phyloP scores from a whole-genome alignment of 2,113 vertebrate genomes.

The Pantherophis guttatus region DNA sequence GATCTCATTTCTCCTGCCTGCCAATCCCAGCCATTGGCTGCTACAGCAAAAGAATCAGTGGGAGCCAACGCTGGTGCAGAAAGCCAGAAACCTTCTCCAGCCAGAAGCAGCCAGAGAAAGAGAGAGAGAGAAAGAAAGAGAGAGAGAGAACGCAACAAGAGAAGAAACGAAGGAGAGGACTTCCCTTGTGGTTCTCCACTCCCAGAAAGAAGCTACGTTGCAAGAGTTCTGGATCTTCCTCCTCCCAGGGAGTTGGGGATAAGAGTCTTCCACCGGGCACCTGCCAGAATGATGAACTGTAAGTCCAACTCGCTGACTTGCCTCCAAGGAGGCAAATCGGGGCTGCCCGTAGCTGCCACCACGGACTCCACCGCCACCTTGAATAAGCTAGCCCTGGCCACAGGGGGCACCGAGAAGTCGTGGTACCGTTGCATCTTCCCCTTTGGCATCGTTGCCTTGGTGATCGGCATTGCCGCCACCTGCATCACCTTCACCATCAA shows the following conservation, averaged over 20 bases:
- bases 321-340: slow-evolving; percentile 70
- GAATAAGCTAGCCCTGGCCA: slow-evolving; percentile 84
- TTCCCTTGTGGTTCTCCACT: fast-evolving
- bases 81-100: slow-evolving; percentile 40
- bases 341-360: slow-evolving; percentile 56
- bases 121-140: slow-evolving; percentile 18
- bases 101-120: not conserved
- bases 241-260: not conserved
- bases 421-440: slow-evolving; percentile 92
- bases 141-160: not conserved
- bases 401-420: slow-evolving; percentile 85
- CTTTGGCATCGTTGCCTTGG: slow-evolving; percentile 86
- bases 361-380: slow-evolving; percentile 79
- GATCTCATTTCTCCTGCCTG: slow-evolving; percentile 42
- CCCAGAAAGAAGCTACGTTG: slow-evolving; percentile 43
- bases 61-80: slow-evolving; percentile 44
- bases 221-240: not conserved
- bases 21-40: slow-evolving; percentile 41
- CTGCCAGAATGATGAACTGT: slow-evolving; percentile 78
- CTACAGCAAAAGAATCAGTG: slow-evolving; percentile 43
- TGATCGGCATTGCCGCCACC: slow-evolving; percentile 82
- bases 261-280: slow-evolving; percentile 50
- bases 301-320: slow-evolving; percentile 75
- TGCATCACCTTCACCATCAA: slow-evolving; percentile 89
- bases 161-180: slow-evolving; percentile 55